These are phyloP conservation scores for Amphipyra berbera DNA, from an alignment of 2,888 invertebrate genomes.

Conservation along the genomic window DNA sequence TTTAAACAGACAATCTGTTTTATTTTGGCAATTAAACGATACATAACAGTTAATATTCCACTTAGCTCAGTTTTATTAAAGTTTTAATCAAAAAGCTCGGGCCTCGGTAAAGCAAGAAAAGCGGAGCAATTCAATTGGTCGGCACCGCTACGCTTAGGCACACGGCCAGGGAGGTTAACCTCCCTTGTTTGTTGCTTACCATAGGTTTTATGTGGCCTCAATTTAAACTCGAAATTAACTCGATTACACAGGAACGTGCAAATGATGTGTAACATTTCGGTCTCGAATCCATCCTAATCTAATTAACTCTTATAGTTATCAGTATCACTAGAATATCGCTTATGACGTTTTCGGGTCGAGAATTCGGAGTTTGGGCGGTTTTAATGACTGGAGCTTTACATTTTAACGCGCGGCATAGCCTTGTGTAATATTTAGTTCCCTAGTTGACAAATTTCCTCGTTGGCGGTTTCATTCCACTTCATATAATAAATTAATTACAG, in stretches of 20 bases:
- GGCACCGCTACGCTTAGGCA: constrained; percentile 51
- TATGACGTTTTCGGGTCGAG: constrained; percentile 40
- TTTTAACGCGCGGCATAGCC: constrained; percentile 57
- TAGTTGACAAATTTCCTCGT: constrained; percentile 63
- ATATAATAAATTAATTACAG: constrained; percentile 60
- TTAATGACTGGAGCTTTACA: constrained; percentile 60
- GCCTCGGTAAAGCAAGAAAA: constrained; percentile 59
- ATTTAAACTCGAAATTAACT: constrained; percentile 54
- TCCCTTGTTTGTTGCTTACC: constrained; percentile 52
- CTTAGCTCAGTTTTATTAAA: constrained; percentile 64
- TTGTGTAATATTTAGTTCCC: constrained; percentile 62
- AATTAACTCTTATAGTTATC: constrained; percentile 43
- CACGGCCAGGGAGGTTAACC: constrained; percentile 49
- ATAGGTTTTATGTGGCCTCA: constrained; percentile 44
- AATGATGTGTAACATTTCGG: constrained; percentile 38
- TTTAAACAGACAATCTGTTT: constrained; percentile 38
- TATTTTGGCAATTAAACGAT: constrained; percentile 57
- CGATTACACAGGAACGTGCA: constrained; percentile 42
- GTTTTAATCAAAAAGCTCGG: constrained; percentile 67
- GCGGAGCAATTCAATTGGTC: constrained; percentile 66
- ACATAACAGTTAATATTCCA: constrained; percentile 59
- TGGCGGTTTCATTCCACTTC: constrained; percentile 60
- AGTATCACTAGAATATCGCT: constrained; percentile 24
- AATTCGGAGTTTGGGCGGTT: constrained; percentile 49
- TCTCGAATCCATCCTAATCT: constrained; percentile 31